A percentile compares a stretch with the other conserved stretches of the same genome.
Conservation (phyloP, 1,140 invertebrate species). For the Hyphantria cunea region DNA sequence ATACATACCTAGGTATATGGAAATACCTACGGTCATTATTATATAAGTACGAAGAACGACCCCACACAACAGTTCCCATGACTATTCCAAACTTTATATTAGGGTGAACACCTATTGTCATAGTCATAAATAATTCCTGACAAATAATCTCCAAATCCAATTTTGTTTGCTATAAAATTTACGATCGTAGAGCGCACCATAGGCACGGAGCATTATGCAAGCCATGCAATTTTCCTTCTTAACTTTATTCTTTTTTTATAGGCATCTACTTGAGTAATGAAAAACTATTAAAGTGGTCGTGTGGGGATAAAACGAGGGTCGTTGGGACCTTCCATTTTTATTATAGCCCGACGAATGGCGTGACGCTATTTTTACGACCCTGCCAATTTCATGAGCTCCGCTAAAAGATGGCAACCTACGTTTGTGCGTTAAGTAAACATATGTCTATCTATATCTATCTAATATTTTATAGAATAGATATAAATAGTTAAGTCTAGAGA, state of each 20-base stretch:
- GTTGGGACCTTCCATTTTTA: constrained; percentile 74
- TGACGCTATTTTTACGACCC: constrained; percentile 63
- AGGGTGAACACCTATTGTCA: background rate
- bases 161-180: constrained; percentile 61
- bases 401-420: constrained; percentile 56
- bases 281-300: constrained; percentile 76
- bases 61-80: too few relatives aligned
- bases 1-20: too few relatives aligned
- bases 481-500: background rate
- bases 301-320: constrained; percentile 71
- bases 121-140: constrained; percentile 46
- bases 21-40: too few relatives aligned
- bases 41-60: too few relatives aligned
- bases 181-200: constrained; percentile 47
- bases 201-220: constrained; percentile 69
- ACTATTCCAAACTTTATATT: background rate
- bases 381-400: constrained; percentile 61
- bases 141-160: constrained; percentile 60
- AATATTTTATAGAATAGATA: constrained; percentile 3
- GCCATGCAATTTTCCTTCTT: constrained; percentile 76
- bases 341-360: constrained; percentile 61
- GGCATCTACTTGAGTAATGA: constrained; percentile 80
- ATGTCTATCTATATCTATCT: constrained; percentile 14
- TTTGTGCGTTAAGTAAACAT: constrained; percentile 44
- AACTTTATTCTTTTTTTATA: constrained; percentile 72